Conservation (phyloP, 2,888 invertebrate genomes). For the Drosophila engyochracea region DNA sequence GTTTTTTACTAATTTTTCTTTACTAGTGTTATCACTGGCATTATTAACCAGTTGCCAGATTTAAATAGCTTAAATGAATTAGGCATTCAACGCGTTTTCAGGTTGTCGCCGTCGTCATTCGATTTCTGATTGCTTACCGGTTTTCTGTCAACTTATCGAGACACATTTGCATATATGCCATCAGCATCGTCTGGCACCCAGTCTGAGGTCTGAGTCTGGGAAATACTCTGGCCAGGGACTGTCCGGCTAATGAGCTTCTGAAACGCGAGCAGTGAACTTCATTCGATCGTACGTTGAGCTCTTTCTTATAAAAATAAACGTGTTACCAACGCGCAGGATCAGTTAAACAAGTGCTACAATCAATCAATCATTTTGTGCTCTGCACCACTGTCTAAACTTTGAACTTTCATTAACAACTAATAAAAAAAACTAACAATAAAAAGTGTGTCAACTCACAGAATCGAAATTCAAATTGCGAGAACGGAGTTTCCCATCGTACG, state of each 20-base stretch:
- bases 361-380: background rate
- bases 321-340: background rate
- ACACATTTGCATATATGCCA: conserved; percentile 67
- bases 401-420: background rate
- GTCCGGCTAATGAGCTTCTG: conserved; percentile 49
- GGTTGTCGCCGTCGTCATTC: conserved; percentile 5
- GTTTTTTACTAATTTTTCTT: background rate
- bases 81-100: conserved; percentile 43
- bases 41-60: conserved; percentile 28
- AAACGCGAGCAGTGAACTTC: conserved; percentile 43
- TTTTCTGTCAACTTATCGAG: conserved; percentile 55
- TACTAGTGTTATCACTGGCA: conserved; percentile 43
- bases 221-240: conserved; percentile 25
- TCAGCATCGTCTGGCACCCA: conserved; percentile 45
- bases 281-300: conserved; percentile 21
- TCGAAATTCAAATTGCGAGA: background rate
- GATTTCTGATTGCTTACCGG: conserved; percentile 46
- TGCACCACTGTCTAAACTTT: background rate
- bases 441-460: background rate
- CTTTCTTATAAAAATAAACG: background rate
- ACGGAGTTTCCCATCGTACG: background rate
- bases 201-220: conserved; percentile 40
- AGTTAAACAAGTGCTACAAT: conserved; percentile 3
- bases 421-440: background rate
- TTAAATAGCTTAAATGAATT: conserved; percentile 30